These are phyloP conservation scores for Macrotus californicus DNA, from an alignment of 2,113 vertebrate genomes.

Conservation along the genomic window DNA sequence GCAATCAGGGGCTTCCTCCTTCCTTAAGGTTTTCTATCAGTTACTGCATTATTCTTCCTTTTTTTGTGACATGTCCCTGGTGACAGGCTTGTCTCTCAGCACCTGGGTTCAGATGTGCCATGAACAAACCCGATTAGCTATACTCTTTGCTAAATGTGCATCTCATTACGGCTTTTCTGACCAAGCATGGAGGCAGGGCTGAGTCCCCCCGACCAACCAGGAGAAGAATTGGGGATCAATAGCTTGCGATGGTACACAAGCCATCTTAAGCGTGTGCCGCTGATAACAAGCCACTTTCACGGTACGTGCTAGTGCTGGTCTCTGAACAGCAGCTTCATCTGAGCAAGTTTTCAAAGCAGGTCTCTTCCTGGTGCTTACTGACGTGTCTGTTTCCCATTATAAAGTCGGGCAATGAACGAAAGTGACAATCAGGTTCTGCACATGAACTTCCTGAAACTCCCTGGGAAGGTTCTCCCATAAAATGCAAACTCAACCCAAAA, in stretches of 20 bases:
- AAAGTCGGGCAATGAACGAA: slow-evolving; percentile 27
- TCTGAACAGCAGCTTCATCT: neutral
- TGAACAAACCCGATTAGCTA: accelerated
- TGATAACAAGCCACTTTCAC: neutral
- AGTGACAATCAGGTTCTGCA: slow-evolving; percentile 57
- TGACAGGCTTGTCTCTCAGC: neutral
- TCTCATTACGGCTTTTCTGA: neutral
- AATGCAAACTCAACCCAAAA: neutral
- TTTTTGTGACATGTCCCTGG: neutral
- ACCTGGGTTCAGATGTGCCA: neutral
- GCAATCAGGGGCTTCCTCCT: neutral
- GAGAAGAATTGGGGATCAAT: neutral
- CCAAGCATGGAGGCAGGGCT: neutral
- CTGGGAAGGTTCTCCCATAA: neutral
- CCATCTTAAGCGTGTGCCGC: accelerated
- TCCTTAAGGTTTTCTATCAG: neutral
- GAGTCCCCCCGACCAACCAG: neutral
- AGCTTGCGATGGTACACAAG: accelerated
- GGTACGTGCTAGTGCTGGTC: neutral
- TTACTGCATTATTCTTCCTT: neutral
- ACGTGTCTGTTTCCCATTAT: slow-evolving; percentile 76
- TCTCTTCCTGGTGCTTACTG: slow-evolving; percentile 20
- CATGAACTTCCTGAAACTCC: slow-evolving; percentile 6
- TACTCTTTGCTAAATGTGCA: accelerated
- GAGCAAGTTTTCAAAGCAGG: neutral